Base-by-base conservation (phyloP, 2,113 vertebrate species). In the Phodopus roborovskii region DNA sequence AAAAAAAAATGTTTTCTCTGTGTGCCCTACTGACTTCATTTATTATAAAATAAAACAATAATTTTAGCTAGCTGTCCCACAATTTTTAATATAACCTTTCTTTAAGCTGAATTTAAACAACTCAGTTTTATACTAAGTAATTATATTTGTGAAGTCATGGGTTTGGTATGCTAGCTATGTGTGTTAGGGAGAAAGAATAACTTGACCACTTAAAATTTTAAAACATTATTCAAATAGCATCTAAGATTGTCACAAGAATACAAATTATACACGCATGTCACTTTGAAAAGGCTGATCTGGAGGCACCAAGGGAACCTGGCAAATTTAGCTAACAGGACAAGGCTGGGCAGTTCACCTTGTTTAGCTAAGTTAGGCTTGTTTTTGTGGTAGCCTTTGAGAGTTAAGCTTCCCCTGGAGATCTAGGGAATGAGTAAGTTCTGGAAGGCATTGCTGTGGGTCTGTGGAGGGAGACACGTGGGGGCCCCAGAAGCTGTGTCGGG, bases 91-190 rank as follows among this genome's bases (percentile, higher is more conserved):
- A 94, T 53, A 39, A 79, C 83, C 70, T 66, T 48, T 81, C n/a
- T 82, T 91, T 85, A 95, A 81, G 62, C 60, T 75, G 79, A 94
- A 78, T 94, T 81, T 73, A 13, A 70, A 93, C 42, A n/a, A n/a
- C 42, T 91, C 77, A 85, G 19, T n/a, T n/a, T 92, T 28, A 89
- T 75, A 48, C 20, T 94, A 85, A 91, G 91, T 58, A 74, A 92
- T 91, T 96, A 11, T 64, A 83, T 78, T 96, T 91, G 22, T 2
- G 26, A 83, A 56, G 53, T 1, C 22, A 50, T 45, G 19, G 5
- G 48, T 86, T 74, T 96, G 71, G 42, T 83, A 88, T 62, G 56
- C 36, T 91, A 88, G 68, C 58, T 89, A 87, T 36, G 33, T 78
- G 17, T 28, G 56, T 83, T 73, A 91, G 70, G 60, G 13, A 77